Conservation (phyloP, 92 coral and sea anemone genomes). For the Heliopora coerulea region DNA sequence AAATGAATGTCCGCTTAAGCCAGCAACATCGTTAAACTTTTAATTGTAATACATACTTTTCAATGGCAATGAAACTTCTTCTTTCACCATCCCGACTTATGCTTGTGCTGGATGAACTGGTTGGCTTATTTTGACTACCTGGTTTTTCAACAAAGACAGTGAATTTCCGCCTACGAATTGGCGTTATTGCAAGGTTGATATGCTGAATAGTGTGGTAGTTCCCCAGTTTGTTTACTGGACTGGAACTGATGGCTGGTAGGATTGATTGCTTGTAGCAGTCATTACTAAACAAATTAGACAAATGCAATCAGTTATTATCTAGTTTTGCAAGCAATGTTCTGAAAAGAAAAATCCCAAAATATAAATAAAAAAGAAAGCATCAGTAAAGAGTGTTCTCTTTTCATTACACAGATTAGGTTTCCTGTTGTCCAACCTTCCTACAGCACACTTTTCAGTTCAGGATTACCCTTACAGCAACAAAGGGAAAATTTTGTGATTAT, state of each 20-base stretch:
- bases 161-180: conserved; percentile 22
- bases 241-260: conserved; percentile 35
- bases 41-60: conserved; percentile 50
- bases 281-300: conserved; percentile 6
- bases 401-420: too few species aligned
- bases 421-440: too few species aligned
- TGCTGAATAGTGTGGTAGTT: conserved; percentile 38
- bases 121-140: neutral
- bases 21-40: too few species aligned
- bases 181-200: conserved; percentile 34
- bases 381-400: too few species aligned
- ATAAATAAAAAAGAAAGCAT: too few species aligned
- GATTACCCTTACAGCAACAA: too few species aligned
- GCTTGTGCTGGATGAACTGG: conserved; percentile 6
- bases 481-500: too few species aligned
- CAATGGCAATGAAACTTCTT: conserved; percentile 61
- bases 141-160: conserved; percentile 34
- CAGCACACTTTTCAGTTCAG: too few species aligned
- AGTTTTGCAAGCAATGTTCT: too few species aligned
- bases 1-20: too few species aligned
- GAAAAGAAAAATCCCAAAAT: too few species aligned
- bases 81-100: conserved; percentile 29
- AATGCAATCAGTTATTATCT: neutral
- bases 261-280: conserved; percentile 22
- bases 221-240: conserved; percentile 26